These are phyloP conservation scores for Galaxias olidus DNA, from an alignment of 2,797 vertebrate species.

Conservation along the genomic window DNA sequence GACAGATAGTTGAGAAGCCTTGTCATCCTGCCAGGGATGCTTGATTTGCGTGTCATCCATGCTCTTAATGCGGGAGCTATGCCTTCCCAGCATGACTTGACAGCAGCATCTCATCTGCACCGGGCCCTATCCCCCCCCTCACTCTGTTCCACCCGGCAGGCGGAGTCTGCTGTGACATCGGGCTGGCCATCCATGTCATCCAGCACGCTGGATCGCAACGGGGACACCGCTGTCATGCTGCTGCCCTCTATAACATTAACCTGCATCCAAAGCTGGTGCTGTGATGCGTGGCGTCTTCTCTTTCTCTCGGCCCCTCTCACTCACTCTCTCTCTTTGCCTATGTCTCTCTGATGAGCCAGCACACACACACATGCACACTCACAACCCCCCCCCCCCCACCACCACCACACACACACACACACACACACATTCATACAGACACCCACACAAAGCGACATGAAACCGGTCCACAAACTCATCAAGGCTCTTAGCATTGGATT, in stretches of 20 bases:
- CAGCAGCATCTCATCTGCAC: too few species aligned
- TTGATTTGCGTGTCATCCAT: constrained; percentile 39
- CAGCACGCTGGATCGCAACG: constrained; percentile 39
- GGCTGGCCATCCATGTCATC: constrained; percentile 5
- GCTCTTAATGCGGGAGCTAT: constrained; percentile 42
- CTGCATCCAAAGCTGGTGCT: too few species aligned
- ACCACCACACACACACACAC: neutral
- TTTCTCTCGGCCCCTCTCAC: too few species aligned
- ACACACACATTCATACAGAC: constrained; percentile 22
- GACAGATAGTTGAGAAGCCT: constrained; percentile 16
- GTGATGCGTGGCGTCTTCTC: too few species aligned
- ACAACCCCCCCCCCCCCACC: too few species aligned
- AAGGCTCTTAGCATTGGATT: too few species aligned
- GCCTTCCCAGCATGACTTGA: constrained; percentile 42
- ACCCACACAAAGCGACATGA: constrained; percentile 28
- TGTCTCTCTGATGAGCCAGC: constrained; percentile 8
- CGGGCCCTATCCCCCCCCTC: neutral
- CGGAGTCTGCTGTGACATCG: constrained; percentile 48
- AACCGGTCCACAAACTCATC: constrained; percentile 12
- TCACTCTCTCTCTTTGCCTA: neutral
- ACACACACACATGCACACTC: constrained; percentile 5
- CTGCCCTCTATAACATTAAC: too few species aligned
- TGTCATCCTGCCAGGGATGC: constrained; percentile 36
- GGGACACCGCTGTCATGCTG: constrained; percentile 17
- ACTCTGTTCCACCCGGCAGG: constrained; percentile 32